These are phyloP conservation scores for Ormyrus nitidulus DNA, from an alignment of 2,888 invertebrate genomes.

Conservation along the genomic window DNA sequence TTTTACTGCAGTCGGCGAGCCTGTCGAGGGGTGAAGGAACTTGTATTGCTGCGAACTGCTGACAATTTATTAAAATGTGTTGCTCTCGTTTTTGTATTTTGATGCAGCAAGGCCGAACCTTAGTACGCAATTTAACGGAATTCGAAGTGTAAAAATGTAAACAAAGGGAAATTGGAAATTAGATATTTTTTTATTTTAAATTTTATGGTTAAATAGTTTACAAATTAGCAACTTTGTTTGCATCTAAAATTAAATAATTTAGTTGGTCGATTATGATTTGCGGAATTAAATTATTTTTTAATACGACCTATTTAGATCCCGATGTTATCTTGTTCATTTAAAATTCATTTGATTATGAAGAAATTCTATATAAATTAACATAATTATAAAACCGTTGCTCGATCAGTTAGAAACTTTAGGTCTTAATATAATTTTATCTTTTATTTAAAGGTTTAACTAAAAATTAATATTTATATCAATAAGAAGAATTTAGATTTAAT, in stretches of 20 bases:
- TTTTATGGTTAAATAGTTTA: no score
- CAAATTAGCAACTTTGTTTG: not conserved
- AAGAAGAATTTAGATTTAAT: no score
- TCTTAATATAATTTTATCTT: no score
- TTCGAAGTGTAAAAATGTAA: not conserved
- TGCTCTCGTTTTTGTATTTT: not conserved
- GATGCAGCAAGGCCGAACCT: not conserved
- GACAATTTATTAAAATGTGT: slow-evolving; percentile 33
- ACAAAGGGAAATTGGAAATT: no score
- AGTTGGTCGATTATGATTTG: not conserved
- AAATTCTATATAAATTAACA: not conserved
- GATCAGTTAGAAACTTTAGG: no score
- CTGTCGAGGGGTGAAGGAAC: not conserved
- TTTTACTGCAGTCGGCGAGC: not conserved
- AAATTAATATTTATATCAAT: no score
- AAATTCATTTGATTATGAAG: slow-evolving; percentile 19
- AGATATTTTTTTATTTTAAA: not conserved
- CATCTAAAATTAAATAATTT: not conserved
- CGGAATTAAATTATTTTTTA: slow-evolving; percentile 15
- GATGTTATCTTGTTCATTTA: slow-evolving; percentile 24
- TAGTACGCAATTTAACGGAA: not conserved
- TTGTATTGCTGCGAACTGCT: not conserved
- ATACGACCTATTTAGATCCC: not conserved
- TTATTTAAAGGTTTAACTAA: no score
- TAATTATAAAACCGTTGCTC: slow-evolving; percentile 13